Evolutionary conservation across 92 coral and sea anemone species (phyloP), one percentile per base, ranked within the genome.

Genomic region (Epizoanthus ramosus): DNA sequence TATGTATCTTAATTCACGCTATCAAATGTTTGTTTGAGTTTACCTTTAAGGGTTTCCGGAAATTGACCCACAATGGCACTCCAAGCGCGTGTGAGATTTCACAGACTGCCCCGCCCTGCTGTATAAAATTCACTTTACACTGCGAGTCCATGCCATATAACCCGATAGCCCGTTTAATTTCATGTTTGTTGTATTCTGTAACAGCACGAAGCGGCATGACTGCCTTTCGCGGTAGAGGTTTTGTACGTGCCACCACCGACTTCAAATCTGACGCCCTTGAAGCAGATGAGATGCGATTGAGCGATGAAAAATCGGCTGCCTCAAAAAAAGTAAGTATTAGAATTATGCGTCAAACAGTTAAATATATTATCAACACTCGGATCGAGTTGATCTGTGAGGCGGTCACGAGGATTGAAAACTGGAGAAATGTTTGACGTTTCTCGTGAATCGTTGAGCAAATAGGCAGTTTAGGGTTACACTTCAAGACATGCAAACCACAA

Each of bases 271-370:
- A 89, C 17, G 80, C 91, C 8, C 53, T 93, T 28, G 63, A 83
- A 41, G 84, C 85, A 4, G 97, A 93, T 75, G 94, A 91, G 56
- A 83, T 93, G 14, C 85, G 75, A 35, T 71, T 93, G 89, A 89
- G 60, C 73, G 65, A 71, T 3, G 97, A 93, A 72, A 71, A 94
- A 23, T 82, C 90, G 13, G 84, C 92, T 31, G 97, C 97, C 13
- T 91, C 94, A 17, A 93, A 93, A 66, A 84, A 91, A 63, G 97
- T 93, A 64, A 74, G 79, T 74, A 31, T 59, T 17, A n/a, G 18
- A 17, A 39, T 61, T 77, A 39, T 15, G 54, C 54, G 54, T 50
- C 8, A 12, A 50, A 77, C 7, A 17, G 71, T 56, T 65, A 59
- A 37, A 77, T 60, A 60, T 23, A 77, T 61, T 68, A 75, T 75